A percentile compares a stretch with the other conserved stretches of the same genome.
Evolutionary conservation across 2,888 invertebrate genomes (phyloP).

Genomic region (Mesorhabditis sp.): DNA sequence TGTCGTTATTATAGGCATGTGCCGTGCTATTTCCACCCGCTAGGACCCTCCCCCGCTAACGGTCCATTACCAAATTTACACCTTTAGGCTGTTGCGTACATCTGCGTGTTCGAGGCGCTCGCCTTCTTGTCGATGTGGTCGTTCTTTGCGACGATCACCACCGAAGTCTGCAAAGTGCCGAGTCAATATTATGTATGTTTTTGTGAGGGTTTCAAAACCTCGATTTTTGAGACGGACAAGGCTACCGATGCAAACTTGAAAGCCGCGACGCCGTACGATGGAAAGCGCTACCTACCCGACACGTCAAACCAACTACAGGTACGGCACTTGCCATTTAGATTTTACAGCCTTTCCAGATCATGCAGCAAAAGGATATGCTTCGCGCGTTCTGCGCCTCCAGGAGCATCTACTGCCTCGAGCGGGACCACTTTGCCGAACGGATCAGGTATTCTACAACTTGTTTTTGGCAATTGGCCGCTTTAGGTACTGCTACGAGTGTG

Average conservation of each 20-base stretch:
- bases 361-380: conserved; percentile 27
- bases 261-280: conserved; percentile 30
- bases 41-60: neutral
- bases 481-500: conserved; percentile 45
- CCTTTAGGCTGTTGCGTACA: conserved; percentile 26
- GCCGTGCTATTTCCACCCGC: too few relatives aligned
- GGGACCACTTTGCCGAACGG: conserved; percentile 28
- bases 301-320: conserved; percentile 30
- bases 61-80: neutral
- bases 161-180: conserved; percentile 33
- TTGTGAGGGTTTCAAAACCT: neutral
- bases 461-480: neutral
- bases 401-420: conserved; percentile 24
- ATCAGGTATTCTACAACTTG: conserved; percentile 15
- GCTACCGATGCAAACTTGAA: conserved; percentile 31
- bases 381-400: conserved; percentile 20
- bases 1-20: too few relatives aligned
- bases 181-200: conserved; percentile 21
- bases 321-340: neutral
- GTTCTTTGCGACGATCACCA: conserved; percentile 27
- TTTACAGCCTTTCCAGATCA: conserved; percentile 13
- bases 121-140: conserved; percentile 37
- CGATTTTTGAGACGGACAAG: conserved; percentile 17
- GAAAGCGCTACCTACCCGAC: conserved; percentile 33
- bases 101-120: conserved; percentile 26